A percentile compares a stretch with the other conserved stretches of the same genome.
phyloP scores from a whole-genome alignment of 30 jellyfish, hydroid and myxozoan genomes.

The Aurelia sp. region DNA sequence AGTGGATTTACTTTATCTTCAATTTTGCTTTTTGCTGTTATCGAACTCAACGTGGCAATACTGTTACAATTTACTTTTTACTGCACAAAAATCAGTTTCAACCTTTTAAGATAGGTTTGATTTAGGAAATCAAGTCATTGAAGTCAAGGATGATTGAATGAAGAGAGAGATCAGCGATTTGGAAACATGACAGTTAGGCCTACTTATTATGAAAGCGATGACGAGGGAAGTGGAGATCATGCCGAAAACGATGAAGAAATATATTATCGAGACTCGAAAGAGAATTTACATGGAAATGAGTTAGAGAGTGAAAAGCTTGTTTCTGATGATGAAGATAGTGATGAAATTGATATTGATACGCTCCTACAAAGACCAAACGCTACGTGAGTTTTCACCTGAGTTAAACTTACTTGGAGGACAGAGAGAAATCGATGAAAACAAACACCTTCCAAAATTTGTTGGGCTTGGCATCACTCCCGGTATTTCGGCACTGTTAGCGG shows the following conservation, averaged over 20 bases:
- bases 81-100: no score
- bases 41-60: no score
- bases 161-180: no score
- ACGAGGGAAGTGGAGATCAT: not conserved
- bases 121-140: no score
- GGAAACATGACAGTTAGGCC: no score
- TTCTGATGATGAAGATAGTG: conserved; percentile 9
- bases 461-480: not conserved
- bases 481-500: not conserved
- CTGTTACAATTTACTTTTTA: no score
- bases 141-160: no score
- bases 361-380: conserved; percentile 48
- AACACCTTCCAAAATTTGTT: not conserved
- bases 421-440: not conserved
- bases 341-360: conserved; percentile 34
- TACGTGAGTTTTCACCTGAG: conserved; percentile 24
- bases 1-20: no score
- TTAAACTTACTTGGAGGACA: not conserved
- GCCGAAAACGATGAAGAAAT: conserved; percentile 17
- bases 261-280: not conserved
- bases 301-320: conserved; percentile 39
- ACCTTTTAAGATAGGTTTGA: no score
- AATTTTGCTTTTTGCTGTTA: no score
- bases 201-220: no score
- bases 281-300: not conserved